Evolutionary conservation across 2,888 invertebrate genomes (phyloP).

Genomic region (Strigamia maritima): DNA sequence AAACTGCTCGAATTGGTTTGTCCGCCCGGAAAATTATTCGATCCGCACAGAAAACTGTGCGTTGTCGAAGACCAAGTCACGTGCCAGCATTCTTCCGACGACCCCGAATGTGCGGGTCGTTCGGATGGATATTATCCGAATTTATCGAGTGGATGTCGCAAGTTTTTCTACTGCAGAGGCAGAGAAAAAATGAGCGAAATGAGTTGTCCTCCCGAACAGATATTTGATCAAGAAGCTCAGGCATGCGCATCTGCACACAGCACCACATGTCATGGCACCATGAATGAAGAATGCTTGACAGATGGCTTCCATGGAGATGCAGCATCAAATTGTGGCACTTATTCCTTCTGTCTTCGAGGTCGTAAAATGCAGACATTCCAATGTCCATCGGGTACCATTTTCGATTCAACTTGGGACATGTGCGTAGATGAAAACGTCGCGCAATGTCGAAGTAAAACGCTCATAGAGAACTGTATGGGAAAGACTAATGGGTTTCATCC

Average conservation of each 20-base stretch:
- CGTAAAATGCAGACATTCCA: conserved; percentile 5
- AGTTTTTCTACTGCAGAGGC: conserved; percentile 61
- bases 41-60: conserved; percentile 34
- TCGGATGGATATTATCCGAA: conserved; percentile 60
- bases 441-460: not conserved
- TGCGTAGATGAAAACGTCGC: conserved; percentile 11
- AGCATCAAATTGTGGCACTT: not conserved
- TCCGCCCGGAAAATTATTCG: conserved; percentile 55
- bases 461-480: conserved; percentile 41
- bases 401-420: not conserved
- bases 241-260: conserved; percentile 6
- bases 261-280: conserved; percentile 22
- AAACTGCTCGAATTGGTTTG: conserved; percentile 57
- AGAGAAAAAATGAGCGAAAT: conserved; percentile 57
- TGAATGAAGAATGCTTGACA: not conserved
- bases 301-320: conserved; percentile 13
- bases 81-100: not conserved
- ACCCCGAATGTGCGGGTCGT: conserved; percentile 39
- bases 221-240: conserved; percentile 50
- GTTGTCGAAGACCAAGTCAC: not conserved
- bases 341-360: not conserved
- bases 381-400: conserved; percentile 8
- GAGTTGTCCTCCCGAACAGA: conserved; percentile 55
- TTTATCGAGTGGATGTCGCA: conserved; percentile 56
- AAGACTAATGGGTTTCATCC: conserved; percentile 45